Evolutionary conservation across 1,140 invertebrate species (phyloP).

Genomic region (fruit fly (Drosophila melanogaster)): DNA sequence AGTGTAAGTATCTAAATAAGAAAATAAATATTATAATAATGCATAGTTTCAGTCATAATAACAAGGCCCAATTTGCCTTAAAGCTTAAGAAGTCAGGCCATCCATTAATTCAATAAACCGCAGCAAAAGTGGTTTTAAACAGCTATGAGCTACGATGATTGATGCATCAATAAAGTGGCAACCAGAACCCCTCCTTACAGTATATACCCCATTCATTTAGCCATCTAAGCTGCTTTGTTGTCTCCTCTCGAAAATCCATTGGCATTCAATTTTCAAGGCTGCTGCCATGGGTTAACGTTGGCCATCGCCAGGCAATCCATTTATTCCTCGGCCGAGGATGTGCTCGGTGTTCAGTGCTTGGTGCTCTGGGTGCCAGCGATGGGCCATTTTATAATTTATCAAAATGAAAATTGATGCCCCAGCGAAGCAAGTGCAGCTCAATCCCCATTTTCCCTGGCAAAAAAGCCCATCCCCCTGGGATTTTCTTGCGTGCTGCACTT

Average conservation of each 20-base stretch:
- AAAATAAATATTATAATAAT: too few species aligned
- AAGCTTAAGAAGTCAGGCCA: background rate
- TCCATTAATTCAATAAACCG: conserved; percentile 35
- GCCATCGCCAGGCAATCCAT: conserved; percentile 61
- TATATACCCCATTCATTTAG: conserved; percentile 13
- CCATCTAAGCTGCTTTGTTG: conserved; percentile 41
- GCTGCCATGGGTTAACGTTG: conserved; percentile 58
- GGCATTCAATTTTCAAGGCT: conserved; percentile 46
- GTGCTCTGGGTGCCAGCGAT: conserved; percentile 38
- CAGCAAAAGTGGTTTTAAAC: conserved; percentile 23
- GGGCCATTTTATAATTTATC: conserved; percentile 80
- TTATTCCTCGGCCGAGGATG: conserved; percentile 42
- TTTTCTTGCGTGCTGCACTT: conserved; percentile 25
- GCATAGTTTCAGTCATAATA: too few species aligned
- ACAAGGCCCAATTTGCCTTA: too few species aligned
- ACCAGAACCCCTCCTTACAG: background rate
- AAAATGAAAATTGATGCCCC: conserved; percentile 80
- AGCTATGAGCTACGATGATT: conserved; percentile 30
- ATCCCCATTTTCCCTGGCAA: conserved; percentile 14
- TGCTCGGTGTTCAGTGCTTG: conserved; percentile 10
- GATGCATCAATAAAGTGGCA: conserved; percentile 31
- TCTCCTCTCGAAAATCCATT: conserved; percentile 8
- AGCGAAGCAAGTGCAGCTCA: conserved; percentile 58
- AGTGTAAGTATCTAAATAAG: too few species aligned
- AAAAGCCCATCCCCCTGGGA: background rate